Evolutionary conservation across 2,797 vertebrate genomes (phyloP), one percentile per base, ranked within the genome.

Genomic region (Schizothorax lantsangensis): DNA sequence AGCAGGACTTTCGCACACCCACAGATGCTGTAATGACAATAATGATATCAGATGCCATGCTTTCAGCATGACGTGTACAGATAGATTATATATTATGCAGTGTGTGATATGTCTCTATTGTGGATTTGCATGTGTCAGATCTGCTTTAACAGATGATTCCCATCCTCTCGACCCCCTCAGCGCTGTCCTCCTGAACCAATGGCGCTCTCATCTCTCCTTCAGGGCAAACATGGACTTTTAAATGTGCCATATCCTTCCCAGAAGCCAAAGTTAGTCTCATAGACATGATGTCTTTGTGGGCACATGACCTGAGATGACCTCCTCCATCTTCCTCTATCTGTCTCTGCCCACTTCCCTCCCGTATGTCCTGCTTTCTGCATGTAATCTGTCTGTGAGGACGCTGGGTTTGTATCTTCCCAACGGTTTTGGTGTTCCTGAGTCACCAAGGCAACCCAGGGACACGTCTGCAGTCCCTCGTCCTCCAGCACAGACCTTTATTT

Each of bases 201-300:
- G 80, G 82, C 71, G 79, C 86, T 81, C 73, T 82, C 49, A 11
- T 73, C 40, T 69, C 68, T 33, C 86, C 66, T 45, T 49, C 5
- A 8, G 57, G 83, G 33, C 52, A 10, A 66, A 62, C 59, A 47
- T 59, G 74, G 57, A 72, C 64, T 33, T 78, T 79, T 57, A 73
- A 68, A 81, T 81, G 84, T 54, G 26, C 84, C 82, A 81, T 83
- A 79, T 89, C 79, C 83, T 87, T 87, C 83, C 88, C 83, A 83
- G 40, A 33, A 81, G 79, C 52, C 81, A 81, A 26, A 85, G 40
- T 62, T 72, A 38, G 45, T 78, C 66, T 71, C 54, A 84, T 26
- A 15, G 86, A 72, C 54, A 15, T 64, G 52, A 21, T 79, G 40
- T 74, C 57, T 73, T 52, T 83, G 33, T 72, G 33, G 33, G 36